These are phyloP conservation scores for Sigmodon hispidus DNA, from an alignment of 2,113 vertebrate species.

Conservation along the genomic window DNA sequence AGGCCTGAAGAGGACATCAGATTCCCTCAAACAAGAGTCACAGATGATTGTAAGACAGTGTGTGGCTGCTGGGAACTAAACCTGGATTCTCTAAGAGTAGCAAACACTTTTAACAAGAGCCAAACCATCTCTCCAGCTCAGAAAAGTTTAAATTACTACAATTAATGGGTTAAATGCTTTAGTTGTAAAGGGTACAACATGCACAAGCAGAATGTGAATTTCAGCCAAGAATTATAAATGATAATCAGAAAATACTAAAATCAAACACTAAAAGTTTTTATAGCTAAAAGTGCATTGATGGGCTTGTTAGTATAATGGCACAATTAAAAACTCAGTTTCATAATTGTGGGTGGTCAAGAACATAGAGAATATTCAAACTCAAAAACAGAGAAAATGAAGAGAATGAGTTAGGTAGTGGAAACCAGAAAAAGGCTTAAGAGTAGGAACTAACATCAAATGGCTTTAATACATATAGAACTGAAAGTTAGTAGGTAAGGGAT, in stretches of 20 bases:
- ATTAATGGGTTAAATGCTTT: neutral
- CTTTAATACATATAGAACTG: neutral
- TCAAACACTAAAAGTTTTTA: neutral
- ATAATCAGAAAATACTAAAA: neutral
- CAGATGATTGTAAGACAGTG: neutral
- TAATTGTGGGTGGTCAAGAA: neutral
- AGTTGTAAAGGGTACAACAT: neutral
- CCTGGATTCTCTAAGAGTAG: neutral
- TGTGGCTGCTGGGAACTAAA: neutral
- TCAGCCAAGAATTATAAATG: neutral
- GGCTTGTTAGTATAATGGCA: neutral
- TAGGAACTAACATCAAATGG: neutral
- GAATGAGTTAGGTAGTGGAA: neutral
- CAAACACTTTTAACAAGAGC: neutral
- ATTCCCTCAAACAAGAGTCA: neutral
- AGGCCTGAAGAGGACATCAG: neutral
- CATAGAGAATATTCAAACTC: neutral
- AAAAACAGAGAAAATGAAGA: neutral
- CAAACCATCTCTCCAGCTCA: neutral
- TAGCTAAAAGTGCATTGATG: neutral
- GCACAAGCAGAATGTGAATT: neutral
- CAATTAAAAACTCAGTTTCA: neutral
- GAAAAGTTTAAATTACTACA: neutral
- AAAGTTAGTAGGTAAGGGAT: neutral
- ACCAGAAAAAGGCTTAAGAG: conserved; percentile 12